Evolutionary conservation across 2,888 invertebrate species (phyloP).

Genomic region (Boloria euphrosyne): DNA sequence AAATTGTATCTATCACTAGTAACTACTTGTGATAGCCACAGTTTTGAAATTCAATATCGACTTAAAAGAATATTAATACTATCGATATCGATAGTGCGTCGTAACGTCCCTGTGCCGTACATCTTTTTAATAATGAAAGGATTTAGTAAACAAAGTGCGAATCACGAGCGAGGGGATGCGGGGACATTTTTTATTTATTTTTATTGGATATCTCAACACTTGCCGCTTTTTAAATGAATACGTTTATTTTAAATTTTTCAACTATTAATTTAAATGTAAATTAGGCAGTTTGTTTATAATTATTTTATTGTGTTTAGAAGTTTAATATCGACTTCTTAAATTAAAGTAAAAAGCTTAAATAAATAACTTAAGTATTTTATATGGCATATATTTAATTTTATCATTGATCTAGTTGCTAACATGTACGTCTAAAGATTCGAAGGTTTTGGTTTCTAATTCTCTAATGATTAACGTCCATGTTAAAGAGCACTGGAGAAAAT

Average conservation of each 20-base stretch:
- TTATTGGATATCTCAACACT: conserved; percentile 41
- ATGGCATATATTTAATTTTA: too few relatives aligned
- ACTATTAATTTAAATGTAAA: neutral
- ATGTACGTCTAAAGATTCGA: too few relatives aligned
- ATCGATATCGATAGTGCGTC: conserved; percentile 51
- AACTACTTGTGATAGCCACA: too few relatives aligned
- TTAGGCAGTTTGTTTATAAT: neutral
- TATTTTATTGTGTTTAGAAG: neutral
- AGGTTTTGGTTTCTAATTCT: too few relatives aligned
- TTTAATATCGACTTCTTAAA: too few relatives aligned
- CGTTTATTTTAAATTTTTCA: conserved; percentile 26
- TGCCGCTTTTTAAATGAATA: conserved; percentile 40
- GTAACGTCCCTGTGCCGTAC: conserved; percentile 59
- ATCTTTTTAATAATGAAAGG: conserved; percentile 79
- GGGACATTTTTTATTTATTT: conserved; percentile 47
- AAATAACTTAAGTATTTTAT: too few relatives aligned
- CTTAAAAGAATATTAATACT: conserved; percentile 38
- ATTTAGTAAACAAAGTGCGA: conserved; percentile 68
- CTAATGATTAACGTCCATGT: too few relatives aligned
- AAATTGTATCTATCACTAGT: too few relatives aligned
- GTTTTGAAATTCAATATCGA: neutral
- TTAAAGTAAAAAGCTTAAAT: too few relatives aligned
- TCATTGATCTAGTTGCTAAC: too few relatives aligned
- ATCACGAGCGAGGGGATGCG: conserved; percentile 43
- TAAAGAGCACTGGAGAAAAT: too few relatives aligned